These are phyloP conservation scores for Cladorhizidae sp. DNA, from an alignment of 37 sponge, comb jelly and placozoan species.

Conservation along the genomic window DNA sequence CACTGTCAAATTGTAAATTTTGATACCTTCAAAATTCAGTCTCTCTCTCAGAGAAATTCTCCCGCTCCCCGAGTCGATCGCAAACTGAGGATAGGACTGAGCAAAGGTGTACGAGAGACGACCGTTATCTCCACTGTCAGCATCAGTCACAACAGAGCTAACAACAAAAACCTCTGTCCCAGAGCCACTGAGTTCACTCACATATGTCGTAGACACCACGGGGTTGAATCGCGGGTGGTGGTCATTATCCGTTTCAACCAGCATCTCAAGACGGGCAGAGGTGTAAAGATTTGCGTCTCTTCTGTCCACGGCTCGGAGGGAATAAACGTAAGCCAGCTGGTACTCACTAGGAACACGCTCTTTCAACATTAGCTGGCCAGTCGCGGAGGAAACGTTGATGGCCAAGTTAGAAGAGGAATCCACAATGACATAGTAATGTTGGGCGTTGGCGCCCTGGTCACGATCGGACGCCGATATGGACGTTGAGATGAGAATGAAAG, in stretches of 20 bases:
- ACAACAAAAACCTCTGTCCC: slow-evolving; percentile 13
- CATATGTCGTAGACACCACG: not conserved
- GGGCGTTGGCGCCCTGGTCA: slow-evolving; percentile 53
- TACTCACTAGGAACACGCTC: not conserved
- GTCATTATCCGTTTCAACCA: slow-evolving; percentile 37
- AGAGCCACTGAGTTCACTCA: slow-evolving; percentile 10
- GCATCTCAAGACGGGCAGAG: slow-evolving; percentile 25
- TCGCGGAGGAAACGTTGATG: slow-evolving; percentile 1
- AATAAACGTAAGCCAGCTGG: slow-evolving; percentile 7
- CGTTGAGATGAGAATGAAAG: not conserved
- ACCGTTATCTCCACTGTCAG: slow-evolving; percentile 56
- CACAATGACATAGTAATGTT: slow-evolving; percentile 15
- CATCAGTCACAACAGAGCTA: slow-evolving; percentile 35
- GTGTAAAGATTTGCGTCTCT: not conserved
- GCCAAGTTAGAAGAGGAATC: not conserved
- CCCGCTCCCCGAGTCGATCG: slow-evolving; percentile 35
- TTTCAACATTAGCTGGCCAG: slow-evolving; percentile 35
- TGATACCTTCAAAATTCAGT: slow-evolving; percentile 53
- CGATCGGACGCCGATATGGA: slow-evolving; percentile 45
- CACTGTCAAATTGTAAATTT: slow-evolving; percentile 36
- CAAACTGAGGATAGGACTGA: slow-evolving; percentile 31
- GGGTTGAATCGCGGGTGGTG: slow-evolving; percentile 49
- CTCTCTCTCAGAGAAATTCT: slow-evolving; percentile 11
- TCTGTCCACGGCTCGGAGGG: slow-evolving; percentile 25
- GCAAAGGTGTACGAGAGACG: slow-evolving; percentile 36